Conservation (phyloP, 1,140 invertebrate genomes). For the Musca vetustissima region DNA sequence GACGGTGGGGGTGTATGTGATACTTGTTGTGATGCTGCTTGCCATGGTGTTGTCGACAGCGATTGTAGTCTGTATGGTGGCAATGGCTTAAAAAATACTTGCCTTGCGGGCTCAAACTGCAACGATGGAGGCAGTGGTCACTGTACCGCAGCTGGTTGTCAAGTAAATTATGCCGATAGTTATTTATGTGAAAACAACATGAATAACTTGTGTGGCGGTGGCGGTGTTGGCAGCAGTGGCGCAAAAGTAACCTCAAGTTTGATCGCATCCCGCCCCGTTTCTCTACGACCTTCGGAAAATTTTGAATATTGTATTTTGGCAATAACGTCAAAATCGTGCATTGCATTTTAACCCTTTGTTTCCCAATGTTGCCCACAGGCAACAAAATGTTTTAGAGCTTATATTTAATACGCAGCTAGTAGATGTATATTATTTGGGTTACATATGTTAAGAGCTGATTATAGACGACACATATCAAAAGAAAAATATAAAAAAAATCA, state of each 20-base stretch:
- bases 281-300: too few relatives aligned
- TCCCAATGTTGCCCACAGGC: too few relatives aligned
- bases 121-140: not conserved
- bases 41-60: not conserved
- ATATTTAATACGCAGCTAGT: too few relatives aligned
- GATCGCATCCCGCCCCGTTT: constrained; percentile 35
- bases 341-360: too few relatives aligned
- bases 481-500: too few relatives aligned
- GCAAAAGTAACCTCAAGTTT: constrained; percentile 32
- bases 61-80: not conserved
- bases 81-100: constrained; percentile 8
- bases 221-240: not conserved
- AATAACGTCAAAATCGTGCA: too few relatives aligned
- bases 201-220: constrained; percentile 5
- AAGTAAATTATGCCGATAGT: constrained; percentile 48
- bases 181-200: constrained; percentile 41
- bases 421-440: too few relatives aligned
- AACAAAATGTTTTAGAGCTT: too few relatives aligned
- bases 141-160: constrained; percentile 49
- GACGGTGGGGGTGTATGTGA: constrained; percentile 28
- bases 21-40: constrained; percentile 23
- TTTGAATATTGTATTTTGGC: too few relatives aligned
- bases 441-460: too few relatives aligned
- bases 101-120: not conserved
- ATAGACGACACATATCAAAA: too few relatives aligned